Percentiles rank a stretch among this genome's conserved stretches.
These are phyloP conservation scores for Tetranychus piercei DNA, from an alignment of 2,888 invertebrate genomes.

Conservation along the genomic window DNA sequence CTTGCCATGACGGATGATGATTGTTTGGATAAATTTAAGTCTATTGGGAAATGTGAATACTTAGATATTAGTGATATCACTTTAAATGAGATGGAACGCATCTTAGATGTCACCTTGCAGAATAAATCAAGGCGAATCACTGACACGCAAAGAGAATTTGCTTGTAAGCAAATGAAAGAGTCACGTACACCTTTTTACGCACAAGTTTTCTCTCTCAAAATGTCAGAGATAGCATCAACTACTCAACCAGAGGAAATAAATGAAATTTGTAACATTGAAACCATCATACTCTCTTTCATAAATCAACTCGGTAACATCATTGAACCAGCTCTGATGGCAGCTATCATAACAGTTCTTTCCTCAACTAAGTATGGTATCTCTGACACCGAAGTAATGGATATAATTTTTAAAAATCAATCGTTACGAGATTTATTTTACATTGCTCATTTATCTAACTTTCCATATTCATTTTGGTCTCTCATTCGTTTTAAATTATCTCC, in stretches of 20 bases:
- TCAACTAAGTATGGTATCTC: constrained; percentile 57
- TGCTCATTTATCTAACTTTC: neutral
- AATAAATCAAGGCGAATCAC: neutral
- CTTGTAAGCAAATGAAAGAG: neutral
- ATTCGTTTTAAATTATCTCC: neutral
- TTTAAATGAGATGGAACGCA: neutral
- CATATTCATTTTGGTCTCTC: neutral
- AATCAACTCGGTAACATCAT: neutral
- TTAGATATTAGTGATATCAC: constrained; percentile 15
- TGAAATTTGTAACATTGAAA: neutral
- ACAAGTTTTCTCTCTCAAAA: neutral
- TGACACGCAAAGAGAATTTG: neutral
- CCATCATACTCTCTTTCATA: neutral
- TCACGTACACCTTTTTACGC: neutral
- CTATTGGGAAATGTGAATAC: constrained; percentile 12
- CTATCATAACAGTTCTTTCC: constrained; percentile 45
- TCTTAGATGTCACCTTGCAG: neutral
- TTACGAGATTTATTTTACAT: constrained; percentile 2
- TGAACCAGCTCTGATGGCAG: neutral
- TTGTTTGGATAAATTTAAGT: neutral
- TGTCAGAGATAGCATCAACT: neutral
- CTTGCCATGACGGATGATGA: neutral
- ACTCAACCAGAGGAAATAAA: too few species aligned
- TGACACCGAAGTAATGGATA: constrained; percentile 48
- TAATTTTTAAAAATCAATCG: neutral